Evolutionary conservation across 2,888 invertebrate species (phyloP).

Genomic region (Archips crataeganus): DNA sequence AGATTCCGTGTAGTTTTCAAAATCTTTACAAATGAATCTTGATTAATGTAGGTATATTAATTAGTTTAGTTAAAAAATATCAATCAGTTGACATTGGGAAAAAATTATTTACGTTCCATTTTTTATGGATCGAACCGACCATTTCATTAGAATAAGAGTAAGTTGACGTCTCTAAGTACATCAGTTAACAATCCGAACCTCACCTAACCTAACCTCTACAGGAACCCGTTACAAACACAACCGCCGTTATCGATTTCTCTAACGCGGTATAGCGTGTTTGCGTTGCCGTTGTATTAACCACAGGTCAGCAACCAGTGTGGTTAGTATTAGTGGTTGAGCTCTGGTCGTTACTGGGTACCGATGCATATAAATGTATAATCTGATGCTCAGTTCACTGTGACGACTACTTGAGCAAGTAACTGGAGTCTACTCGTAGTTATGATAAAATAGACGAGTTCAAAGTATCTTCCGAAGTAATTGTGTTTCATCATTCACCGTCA

Average conservation of each 20-base stretch:
- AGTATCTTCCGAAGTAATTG: not conserved
- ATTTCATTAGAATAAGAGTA: too few species aligned
- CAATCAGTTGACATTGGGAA: too few species aligned
- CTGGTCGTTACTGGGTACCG: not conserved
- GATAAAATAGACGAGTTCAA: not conserved
- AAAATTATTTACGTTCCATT: too few species aligned
- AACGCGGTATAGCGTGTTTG: slow-evolving; percentile 24
- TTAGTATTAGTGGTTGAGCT: slow-evolving; percentile 27
- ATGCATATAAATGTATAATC: slow-evolving; percentile 7
- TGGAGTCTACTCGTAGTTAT: not conserved
- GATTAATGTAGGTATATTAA: too few species aligned
- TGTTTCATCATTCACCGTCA: too few species aligned
- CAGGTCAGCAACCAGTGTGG: slow-evolving; percentile 2
- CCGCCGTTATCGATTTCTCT: slow-evolving; percentile 23
- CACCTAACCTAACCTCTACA: not conserved
- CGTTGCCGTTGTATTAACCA: slow-evolving; percentile 18
- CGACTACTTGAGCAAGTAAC: not conserved
- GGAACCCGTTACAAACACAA: slow-evolving; percentile 7
- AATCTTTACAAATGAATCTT: too few species aligned
- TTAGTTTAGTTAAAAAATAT: too few species aligned
- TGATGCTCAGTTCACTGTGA: slow-evolving; percentile 4
- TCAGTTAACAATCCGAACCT: not conserved
- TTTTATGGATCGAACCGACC: too few species aligned
- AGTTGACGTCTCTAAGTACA: too few species aligned
- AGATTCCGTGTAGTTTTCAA: too few species aligned